Evolutionary conservation across 2,888 invertebrate genomes (phyloP).

Genomic region (Slavum lentiscoides): DNA sequence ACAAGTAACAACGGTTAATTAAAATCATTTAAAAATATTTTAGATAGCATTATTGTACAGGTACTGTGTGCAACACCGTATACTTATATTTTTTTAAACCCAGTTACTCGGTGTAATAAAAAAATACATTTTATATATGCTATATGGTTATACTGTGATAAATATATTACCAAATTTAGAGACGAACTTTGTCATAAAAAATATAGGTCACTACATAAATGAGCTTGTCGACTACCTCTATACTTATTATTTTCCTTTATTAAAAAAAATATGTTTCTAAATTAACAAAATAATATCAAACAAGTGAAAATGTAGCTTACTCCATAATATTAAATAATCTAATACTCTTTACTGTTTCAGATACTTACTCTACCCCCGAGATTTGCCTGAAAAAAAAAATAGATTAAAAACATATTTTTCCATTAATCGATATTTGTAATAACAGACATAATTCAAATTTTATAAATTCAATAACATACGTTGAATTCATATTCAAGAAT

Average conservation of each 20-base stretch:
- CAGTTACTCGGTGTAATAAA: not conserved
- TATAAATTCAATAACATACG: too few relatives aligned
- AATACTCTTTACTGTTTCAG: not conserved
- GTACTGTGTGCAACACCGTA: too few relatives aligned
- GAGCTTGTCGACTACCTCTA: not conserved
- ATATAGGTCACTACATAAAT: slow-evolving; percentile 33
- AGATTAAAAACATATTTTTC: not conserved
- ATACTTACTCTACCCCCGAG: slow-evolving; percentile 55
- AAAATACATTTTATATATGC: slow-evolving; percentile 6
- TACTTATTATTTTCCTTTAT: slow-evolving; percentile 25
- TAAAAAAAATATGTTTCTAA: slow-evolving; percentile 24
- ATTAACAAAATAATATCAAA: slow-evolving; percentile 30
- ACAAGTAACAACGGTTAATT: too few relatives aligned
- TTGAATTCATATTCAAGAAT: not conserved
- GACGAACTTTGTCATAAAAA: slow-evolving; percentile 23
- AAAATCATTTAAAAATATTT: too few relatives aligned
- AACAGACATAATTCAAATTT: not conserved
- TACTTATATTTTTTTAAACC: not conserved
- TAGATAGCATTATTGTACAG: too few relatives aligned
- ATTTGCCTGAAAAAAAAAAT: slow-evolving; percentile 54
- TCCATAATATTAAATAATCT: not conserved
- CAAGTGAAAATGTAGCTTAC: not conserved
- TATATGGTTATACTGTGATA: not conserved
- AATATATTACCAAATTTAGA: slow-evolving; percentile 8
- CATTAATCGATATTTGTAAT: not conserved